Evolutionary conservation across 2,797 vertebrate genomes (phyloP).

Genomic region (Hapalemur alaotrensis): DNA sequence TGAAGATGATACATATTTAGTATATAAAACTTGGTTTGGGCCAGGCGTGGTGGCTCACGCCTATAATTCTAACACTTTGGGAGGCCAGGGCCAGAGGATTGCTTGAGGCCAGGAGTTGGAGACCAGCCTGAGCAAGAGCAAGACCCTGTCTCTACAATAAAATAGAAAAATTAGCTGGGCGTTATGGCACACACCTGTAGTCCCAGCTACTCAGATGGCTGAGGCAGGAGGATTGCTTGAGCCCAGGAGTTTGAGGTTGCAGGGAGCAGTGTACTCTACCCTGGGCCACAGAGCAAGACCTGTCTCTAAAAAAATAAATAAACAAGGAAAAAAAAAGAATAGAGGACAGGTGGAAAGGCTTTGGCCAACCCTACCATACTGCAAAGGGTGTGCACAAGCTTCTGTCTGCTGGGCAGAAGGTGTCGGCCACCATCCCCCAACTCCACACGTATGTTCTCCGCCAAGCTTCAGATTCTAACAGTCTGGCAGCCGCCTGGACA

Average conservation of each 20-base stretch:
- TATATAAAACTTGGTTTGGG: neutral
- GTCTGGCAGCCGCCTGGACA: neutral
- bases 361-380: neutral
- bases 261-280: neutral
- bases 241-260: neutral
- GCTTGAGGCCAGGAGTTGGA: neutral
- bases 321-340: too few relatives aligned
- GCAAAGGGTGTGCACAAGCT: neutral
- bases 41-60: neutral
- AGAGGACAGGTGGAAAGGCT: slow-evolving; percentile 29
- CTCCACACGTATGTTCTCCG: neutral
- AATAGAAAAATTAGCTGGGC: too few relatives aligned
- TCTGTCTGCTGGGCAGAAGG: neutral
- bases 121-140: too few relatives aligned
- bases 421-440: neutral
- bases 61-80: neutral
- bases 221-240: neutral
- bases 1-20: neutral
- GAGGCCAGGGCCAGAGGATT: neutral
- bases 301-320: neutral
- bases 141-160: too few relatives aligned
- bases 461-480: neutral
- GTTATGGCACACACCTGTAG: neutral
- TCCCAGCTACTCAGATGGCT: neutral
- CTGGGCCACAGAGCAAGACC: neutral